A percentile compares a stretch with the other conserved stretches of the same genome.
phyloP scores from a whole-genome alignment of 2,113 vertebrate genomes.

The Marcusenius ussheri region DNA sequence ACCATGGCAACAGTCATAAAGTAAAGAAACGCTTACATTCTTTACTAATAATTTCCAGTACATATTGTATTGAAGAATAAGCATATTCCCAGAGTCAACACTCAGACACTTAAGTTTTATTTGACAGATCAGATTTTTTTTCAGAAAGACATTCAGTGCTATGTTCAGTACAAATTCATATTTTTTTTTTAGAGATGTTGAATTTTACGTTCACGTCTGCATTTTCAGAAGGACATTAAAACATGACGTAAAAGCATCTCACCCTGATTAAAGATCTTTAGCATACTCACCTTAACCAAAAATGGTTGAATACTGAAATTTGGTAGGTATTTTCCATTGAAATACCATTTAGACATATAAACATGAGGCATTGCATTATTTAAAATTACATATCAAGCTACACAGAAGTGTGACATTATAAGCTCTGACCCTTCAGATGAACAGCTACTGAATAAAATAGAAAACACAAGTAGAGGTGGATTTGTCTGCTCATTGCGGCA shows the following conservation, averaged over 20 bases:
- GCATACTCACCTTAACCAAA: neutral
- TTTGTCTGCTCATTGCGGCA: neutral
- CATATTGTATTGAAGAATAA: neutral
- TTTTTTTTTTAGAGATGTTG: neutral
- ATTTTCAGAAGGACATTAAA: neutral
- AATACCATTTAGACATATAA: neutral
- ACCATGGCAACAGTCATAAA: slow-evolving; percentile 14
- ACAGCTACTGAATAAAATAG: neutral
- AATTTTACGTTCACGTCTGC: neutral
- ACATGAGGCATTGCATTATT: neutral
- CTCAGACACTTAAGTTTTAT: neutral
- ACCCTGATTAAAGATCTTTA: neutral
- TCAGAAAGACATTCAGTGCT: neutral
- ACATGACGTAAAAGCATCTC: neutral
- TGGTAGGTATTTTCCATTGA: neutral
- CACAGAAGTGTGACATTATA: neutral
- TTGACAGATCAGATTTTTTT: neutral
- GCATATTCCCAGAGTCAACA: neutral
- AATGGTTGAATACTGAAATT: neutral
- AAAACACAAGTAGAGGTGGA: neutral
- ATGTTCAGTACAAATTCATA: neutral
- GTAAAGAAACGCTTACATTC: neutral
- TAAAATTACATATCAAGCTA: neutral
- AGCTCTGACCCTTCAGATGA: neutral
- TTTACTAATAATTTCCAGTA: neutral